Base-by-base conservation (phyloP, 2,797 vertebrate species). In the Anguilla megastoma region DNA sequence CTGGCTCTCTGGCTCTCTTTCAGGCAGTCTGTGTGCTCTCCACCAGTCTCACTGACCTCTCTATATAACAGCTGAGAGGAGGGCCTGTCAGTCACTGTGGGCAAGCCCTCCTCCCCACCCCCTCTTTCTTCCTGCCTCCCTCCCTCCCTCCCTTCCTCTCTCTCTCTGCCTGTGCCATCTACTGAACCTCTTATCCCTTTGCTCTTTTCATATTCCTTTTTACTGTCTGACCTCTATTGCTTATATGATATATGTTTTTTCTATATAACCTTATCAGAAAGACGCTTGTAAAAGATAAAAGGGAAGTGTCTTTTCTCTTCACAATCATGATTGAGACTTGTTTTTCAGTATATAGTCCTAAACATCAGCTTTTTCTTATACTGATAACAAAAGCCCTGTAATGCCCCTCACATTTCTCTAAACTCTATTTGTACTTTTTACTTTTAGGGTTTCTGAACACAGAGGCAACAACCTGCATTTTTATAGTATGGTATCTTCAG, bases 51-150 rank as follows among this genome's bases (percentile, higher is more conserved):
- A 91, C 89, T 74, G 90, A 89, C 90, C 90, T 90, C 94, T 92
- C 93, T 96, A 94, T 96, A 96, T 95, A 82, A 95, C 89, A 95
- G 93, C 85, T 33, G 83, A 84, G 83, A 84, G 83, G 52, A 56
- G 83, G 83, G 83, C 54, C 52, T 56, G 27, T 56, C 93, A 93
- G 89, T 16, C 54, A 89, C 89, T 63, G 69, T 80, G 86, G 86
- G 86, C 87, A 89, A 94, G 93, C 94, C 94, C 94, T 93, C 94
- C 93, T 88, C 89, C 88, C 79, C 74, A 80, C 1, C 30, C 86
- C 88, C 84, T 90, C 56, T 63, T 7, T n/a, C 48, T 24, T 36
- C 16, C 16, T 86, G 71, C 60, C 27, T 85, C 86, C 6, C 10
- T 79, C 3, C n/a, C 74, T 58, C 18, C 21, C 50, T 80, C 21